Base-by-base conservation (phyloP, 2,797 vertebrate genomes). In the Pithecia hirsuta region DNA sequence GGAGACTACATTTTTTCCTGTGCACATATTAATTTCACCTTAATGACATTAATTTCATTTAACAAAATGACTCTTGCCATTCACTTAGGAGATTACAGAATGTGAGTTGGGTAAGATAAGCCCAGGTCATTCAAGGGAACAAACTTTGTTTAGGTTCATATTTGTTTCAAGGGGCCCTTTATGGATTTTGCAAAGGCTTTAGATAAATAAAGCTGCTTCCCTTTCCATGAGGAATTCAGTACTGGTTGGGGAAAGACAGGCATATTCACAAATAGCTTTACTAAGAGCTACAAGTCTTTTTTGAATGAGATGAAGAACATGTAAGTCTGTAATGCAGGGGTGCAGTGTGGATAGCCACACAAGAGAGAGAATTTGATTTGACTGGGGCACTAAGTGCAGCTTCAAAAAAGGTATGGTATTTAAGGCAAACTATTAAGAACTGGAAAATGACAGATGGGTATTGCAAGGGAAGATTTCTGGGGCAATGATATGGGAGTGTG, bases 11-110 rank as follows among this genome's bases (percentile, higher is more conserved):
- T 92, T 96, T 93, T 67, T 15, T 57, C 41, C 11, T 19, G 30
- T 61, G n/a, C 46, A 64, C 17, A 59, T 89, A 97, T 36, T 95
- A 82, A 92, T 82, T 95, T 90, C 57, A 46, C 28, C 26, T 79
- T 83, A 75, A 55, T 83, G 24, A 30, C 15, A 46, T 83, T 86
- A 89, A 89, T 93, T 93, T 89, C n/a, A 80, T 59, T 96, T 91
- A 91, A n/a, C 20, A 87, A 75, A 89, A 41, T 80, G 36, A 39
- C 30, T 44, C 94, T 87, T 96, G 89, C 7, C 12, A 57, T 87
- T 89, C 20, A 41, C 94, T 96, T 72, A 80, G 72, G 4, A 80
- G 19, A 59, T 50, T 96, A 44, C 13, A 80, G 28, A 92, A 89
- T 89, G 3, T 70, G 88, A 89, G 8, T 84, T 78, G 89, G 2